Evolutionary conservation across 2,797 vertebrate genomes (phyloP), one percentile per base, ranked within the genome.

Genomic region (Centroberyx gerrardi): DNA sequence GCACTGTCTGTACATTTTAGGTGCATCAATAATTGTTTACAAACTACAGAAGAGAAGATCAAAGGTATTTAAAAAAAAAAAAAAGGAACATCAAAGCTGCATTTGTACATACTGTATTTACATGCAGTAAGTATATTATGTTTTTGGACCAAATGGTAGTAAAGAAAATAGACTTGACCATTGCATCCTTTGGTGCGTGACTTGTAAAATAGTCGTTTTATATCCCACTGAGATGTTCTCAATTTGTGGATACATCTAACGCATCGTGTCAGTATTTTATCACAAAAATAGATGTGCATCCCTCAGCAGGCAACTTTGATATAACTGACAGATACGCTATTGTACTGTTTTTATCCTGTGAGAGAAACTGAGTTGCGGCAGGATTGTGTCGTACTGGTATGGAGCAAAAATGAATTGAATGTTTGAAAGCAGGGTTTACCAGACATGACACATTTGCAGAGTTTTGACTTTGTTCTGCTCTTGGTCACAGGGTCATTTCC

Each of bases 61-160:
- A 13, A 60, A 55, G 78, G 59, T 49, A 29, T 64, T 36, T 33
- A 46, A 14, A 62, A 51, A 62, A 60, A 15, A 64, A 28, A 49
- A 12, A 75, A 55, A 40, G 54, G 63, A 15, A 82, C 70, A 67
- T 72, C 56, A 29, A 56, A 69, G 83, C 78, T 67, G 78, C 54
- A 29, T 81, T 75, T 82, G 76, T 88, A 81, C 62, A 82, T 77
- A 82, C 48, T 72, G 74, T 82, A 64, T 72, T 70, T 56, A 87
- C 62, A 71, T 68, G 76, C 62, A 44, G 54, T 68, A 12, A 68
- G 53, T 71, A 53, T 71, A 68, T 85, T 82, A 80, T 86, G 76
- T 82, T 89, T 83, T 74, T 74, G 87, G 94, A 93, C 93, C 92
- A 95, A 93, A 92, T 60, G 44, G 78, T 88, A 84, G 62, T 61